phyloP scores from a whole-genome alignment of 2,113 vertebrate species.

The Cyanistes caeruleus region DNA sequence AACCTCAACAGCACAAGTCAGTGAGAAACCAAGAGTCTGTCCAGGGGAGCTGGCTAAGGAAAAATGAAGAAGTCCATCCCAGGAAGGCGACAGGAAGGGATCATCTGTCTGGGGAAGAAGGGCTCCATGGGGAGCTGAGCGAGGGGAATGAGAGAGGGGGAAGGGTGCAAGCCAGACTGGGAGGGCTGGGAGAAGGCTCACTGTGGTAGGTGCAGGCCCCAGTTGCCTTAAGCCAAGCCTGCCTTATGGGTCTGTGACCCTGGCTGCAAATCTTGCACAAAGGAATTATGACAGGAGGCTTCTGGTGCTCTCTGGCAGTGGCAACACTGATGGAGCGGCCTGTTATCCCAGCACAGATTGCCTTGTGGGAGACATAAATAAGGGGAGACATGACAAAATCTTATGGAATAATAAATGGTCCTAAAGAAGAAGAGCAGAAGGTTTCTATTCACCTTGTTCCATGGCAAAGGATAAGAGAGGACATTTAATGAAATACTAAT shows the following conservation, averaged over 20 bases:
- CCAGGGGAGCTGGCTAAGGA: conserved; percentile 40
- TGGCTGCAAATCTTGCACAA: background rate
- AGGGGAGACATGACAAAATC: background rate
- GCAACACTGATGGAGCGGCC: background rate
- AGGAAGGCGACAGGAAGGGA: conserved; percentile 26
- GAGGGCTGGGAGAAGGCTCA: background rate
- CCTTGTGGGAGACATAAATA: background rate
- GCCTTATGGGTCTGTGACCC: background rate
- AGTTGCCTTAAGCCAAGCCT: background rate
- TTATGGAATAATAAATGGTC: background rate
- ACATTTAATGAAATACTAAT: background rate
- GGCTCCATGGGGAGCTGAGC: background rate
- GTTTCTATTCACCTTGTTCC: background rate
- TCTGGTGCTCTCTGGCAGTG: background rate
- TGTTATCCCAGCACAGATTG: background rate
- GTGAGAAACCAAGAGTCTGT: conserved; percentile 57
- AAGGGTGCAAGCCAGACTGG: fast-evolving
- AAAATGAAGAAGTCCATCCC: conserved; percentile 51
- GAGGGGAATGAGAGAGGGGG: background rate
- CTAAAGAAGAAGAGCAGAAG: background rate
- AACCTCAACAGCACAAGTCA: conserved; percentile 42
- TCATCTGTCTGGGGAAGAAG: conserved; percentile 29
- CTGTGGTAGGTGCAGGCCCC: background rate
- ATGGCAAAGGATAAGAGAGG: background rate
- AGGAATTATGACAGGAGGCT: background rate